Conservation (phyloP, 2,888 invertebrate species). For the Anthrax anthrax region DNA sequence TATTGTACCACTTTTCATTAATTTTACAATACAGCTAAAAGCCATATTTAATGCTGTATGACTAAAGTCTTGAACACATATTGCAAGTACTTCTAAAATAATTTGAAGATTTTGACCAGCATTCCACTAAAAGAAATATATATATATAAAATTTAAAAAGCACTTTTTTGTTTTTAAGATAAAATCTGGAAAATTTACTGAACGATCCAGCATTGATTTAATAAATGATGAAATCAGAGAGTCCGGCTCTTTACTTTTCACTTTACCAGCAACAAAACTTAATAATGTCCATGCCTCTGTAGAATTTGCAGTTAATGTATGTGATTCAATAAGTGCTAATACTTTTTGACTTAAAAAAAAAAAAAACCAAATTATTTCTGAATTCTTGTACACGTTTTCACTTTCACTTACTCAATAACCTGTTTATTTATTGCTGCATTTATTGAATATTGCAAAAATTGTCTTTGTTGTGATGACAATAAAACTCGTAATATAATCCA, state of each 20-base stretch:
- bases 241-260: constrained; percentile 25
- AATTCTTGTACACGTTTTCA: no score
- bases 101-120: constrained; percentile 28
- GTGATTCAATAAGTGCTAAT: constrained; percentile 26
- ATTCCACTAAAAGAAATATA: constrained; percentile 19
- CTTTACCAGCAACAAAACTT: constrained; percentile 28
- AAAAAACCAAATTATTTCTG: neutral
- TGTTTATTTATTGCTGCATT: constrained; percentile 17
- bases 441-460: constrained; percentile 25
- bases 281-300: constrained; percentile 32
- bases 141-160: neutral
- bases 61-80: constrained; percentile 26
- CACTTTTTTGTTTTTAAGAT: no score
- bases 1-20: constrained; percentile 23
- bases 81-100: constrained; percentile 26
- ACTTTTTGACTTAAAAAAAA: constrained; percentile 19
- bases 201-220: constrained; percentile 9
- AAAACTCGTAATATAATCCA: constrained; percentile 29
- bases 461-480: constrained; percentile 22
- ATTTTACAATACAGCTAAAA: constrained; percentile 22
- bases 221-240: constrained; percentile 20
- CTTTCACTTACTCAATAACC: constrained; percentile 13
- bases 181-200: constrained; percentile 4
- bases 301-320: constrained; percentile 27
- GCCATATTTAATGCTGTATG: constrained; percentile 27